Evolutionary conservation across 1,140 invertebrate species (phyloP), one percentile per base, ranked within the genome.

Genomic region (Papilio polyxenes): DNA sequence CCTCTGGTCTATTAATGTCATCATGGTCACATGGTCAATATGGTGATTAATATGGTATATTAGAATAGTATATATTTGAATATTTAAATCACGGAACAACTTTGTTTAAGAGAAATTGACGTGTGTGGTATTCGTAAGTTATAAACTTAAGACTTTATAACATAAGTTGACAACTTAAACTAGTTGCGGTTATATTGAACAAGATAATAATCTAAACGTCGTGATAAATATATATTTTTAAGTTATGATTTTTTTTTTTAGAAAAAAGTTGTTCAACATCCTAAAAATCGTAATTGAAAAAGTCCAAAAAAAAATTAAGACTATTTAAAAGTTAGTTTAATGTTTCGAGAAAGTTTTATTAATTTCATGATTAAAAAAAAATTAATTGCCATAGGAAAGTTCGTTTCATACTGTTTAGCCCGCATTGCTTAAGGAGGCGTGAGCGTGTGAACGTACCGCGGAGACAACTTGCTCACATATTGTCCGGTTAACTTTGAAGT

Each of bases 401-500:
- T 20, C 17, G 74, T 49, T 75, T 49, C 75, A 77, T 10, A 4
- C 75, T 77, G 75, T 7, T 15, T 77, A 51, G 23, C n/a, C 75
- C 23, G 23, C 9, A 53, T 23, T 69, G 78, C 31, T 49, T 80
- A 80, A 69, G 15, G 59, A 80, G 78, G 78, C 78, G 62, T 80
- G 59, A 69, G 62, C 1, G 77, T 37, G 48, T 48, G 20, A 75
- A 53, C 20, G 75, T 79, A 80, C 76, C 76, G 51, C 49, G n/a
- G n/a, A 11, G 44, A n/a, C n/a, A 80, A 69, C 62, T 69, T 69
- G 77, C 78, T 44, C 78, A 80, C 78, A 81, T 83, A 83, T 83
- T 75, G 69, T 77, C 84, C 82, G 75, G 72, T 79, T 80, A 85
- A 85, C 69, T 85, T 81, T 76, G 75, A 81, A 85, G 81, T 84